Percentiles rank a stretch among this genome's conserved stretches.
Conservation (phyloP, 2,797 vertebrate species). For the Gambelia wislizenii region DNA sequence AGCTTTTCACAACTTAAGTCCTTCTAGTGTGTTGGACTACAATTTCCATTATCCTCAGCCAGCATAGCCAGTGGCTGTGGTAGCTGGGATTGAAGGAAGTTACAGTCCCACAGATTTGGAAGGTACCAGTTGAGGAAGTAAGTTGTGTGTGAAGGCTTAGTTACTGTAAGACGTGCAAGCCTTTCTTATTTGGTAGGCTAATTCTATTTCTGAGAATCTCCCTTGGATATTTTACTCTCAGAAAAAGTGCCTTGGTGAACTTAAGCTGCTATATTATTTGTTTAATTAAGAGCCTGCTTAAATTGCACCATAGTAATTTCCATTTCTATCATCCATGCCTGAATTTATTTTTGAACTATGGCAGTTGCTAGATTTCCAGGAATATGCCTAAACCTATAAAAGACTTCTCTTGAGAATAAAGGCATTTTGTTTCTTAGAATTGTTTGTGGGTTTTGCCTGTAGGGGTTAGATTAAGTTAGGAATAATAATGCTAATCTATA, state of each 20-base stretch:
- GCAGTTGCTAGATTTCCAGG: constrained; percentile 33
- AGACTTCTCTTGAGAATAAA: constrained; percentile 15
- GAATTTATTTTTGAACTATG: constrained; percentile 43
- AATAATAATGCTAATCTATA: constrained; percentile 13
- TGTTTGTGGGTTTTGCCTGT: constrained; percentile 20
- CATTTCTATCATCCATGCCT: neutral
- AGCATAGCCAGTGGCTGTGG: neutral
- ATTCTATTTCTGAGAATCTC: neutral
- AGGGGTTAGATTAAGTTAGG: constrained; percentile 5
- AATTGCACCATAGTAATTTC: constrained; percentile 9
- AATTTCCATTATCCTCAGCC: neutral
- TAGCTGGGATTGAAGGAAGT: neutral
- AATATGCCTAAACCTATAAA: constrained; percentile 15
- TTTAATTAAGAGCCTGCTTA: constrained; percentile 11
- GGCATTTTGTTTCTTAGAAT: constrained; percentile 39
- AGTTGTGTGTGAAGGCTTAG: neutral
- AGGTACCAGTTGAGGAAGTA: neutral
- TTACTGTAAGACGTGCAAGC: neutral
- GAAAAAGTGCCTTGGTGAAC: no score
- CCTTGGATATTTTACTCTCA: neutral
- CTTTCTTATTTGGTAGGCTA: neutral
- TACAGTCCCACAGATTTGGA: neutral
- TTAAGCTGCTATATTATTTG: neutral
- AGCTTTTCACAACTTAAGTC: neutral
- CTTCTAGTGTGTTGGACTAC: neutral